A percentile compares a stretch with the other conserved stretches of the same genome.
Conservation (phyloP, 1,140 invertebrate genomes). For the Cheumatopsyche charites region DNA sequence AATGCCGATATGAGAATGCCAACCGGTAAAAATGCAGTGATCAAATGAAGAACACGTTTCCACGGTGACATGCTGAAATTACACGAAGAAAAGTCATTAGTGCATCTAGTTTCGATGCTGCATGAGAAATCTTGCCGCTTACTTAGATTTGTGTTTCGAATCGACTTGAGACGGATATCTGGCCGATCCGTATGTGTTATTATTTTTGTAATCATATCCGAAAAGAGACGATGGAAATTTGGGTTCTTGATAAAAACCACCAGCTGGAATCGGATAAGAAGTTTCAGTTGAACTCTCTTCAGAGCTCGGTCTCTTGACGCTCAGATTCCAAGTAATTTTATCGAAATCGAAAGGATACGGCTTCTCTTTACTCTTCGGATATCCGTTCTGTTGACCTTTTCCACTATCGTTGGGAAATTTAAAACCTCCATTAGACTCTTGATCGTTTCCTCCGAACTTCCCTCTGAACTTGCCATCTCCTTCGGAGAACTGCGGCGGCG, state of each 20-base stretch:
- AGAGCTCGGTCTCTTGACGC: conserved; percentile 23
- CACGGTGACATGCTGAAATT: conserved; percentile 49
- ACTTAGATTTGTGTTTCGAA: not conserved
- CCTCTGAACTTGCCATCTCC: not conserved
- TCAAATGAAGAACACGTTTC: conserved; percentile 57
- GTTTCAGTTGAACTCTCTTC: not conserved
- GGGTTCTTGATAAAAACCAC: conserved; percentile 43
- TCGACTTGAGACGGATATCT: not conserved
- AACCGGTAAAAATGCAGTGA: conserved; percentile 59
- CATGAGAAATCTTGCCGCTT: not conserved
- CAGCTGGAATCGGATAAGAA: conserved; percentile 35
- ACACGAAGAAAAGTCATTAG: not conserved
- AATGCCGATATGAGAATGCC: conserved; percentile 59
- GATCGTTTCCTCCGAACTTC: conserved; percentile 15
- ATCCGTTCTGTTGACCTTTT: not conserved
- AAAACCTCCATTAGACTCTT: conserved; percentile 17
- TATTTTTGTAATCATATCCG: conserved; percentile 35
- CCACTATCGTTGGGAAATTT: conserved; percentile 36
- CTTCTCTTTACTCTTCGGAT: conserved; percentile 7
- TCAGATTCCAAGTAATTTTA: conserved; percentile 32
- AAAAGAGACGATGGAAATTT: conserved; percentile 38
- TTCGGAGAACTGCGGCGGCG: not conserved
- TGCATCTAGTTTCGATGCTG: not conserved
- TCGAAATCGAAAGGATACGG: conserved; percentile 40
- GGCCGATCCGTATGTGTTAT: not conserved